Evolutionary conservation across 2,113 vertebrate species (phyloP).

Genomic region (Carlito syrichta): DNA sequence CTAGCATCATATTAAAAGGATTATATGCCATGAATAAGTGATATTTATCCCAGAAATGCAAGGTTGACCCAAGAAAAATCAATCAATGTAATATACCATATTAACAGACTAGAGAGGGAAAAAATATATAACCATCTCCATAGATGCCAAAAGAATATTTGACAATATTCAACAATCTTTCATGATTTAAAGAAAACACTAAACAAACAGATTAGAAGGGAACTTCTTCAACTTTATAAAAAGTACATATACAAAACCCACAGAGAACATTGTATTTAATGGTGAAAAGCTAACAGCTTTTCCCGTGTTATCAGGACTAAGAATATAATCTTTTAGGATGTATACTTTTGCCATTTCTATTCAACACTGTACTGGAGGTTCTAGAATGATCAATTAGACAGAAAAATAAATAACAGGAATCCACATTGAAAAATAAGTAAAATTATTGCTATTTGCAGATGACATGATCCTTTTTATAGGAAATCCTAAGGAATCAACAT

Average conservation of each 20-base stretch:
- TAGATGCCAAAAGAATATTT: not conserved
- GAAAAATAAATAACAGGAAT: not conserved
- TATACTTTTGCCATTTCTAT: not conserved
- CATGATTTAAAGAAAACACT: not conserved
- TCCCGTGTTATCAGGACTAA: not conserved
- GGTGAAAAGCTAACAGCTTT: not conserved
- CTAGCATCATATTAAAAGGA: not conserved
- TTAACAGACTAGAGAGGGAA: not conserved
- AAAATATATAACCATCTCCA: not conserved
- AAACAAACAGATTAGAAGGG: not conserved
- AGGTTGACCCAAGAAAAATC: not conserved
- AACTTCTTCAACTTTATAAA: not conserved
- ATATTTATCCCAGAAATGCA: not conserved
- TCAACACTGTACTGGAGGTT: not conserved
- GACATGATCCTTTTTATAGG: not conserved
- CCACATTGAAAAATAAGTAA: not conserved
- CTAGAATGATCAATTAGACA: not conserved
- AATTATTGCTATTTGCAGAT: not conserved
- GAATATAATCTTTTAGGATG: not conserved
- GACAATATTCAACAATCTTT: not conserved
- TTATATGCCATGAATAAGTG: not conserved
- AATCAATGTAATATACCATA: not conserved
- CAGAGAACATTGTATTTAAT: not conserved
- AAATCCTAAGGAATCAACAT: not conserved
- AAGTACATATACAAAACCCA: not conserved